A percentile compares a stretch with the other conserved stretches of the same genome.
These are phyloP conservation scores for Actinernus sp. DNA, from an alignment of 92 coral and sea anemone species.

Conservation along the genomic window DNA sequence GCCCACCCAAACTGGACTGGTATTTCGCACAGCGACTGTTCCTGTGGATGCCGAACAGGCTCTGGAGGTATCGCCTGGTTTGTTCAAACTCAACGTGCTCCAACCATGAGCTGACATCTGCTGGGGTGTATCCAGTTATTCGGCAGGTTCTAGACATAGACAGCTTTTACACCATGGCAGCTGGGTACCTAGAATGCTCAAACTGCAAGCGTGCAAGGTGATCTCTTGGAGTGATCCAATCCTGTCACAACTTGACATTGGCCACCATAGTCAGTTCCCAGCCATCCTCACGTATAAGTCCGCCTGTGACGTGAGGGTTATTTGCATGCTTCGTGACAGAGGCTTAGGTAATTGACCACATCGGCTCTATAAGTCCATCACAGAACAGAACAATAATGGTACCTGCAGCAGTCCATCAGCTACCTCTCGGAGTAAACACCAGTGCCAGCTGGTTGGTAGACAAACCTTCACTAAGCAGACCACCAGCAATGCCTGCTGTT, in stretches of 20 bases:
- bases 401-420: conserved; percentile 16
- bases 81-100: conserved; percentile 31
- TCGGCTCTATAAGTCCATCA: conserved; percentile 40
- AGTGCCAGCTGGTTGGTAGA: conserved; percentile 4
- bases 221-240: conserved; percentile 68
- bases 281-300: conserved; percentile 53
- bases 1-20: conserved; percentile 13
- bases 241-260: conserved; percentile 48
- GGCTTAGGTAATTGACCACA: conserved; percentile 67
- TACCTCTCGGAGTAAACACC: conserved; percentile 47
- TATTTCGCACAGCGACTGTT: conserved; percentile 12
- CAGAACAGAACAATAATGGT: conserved; percentile 58
- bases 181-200: conserved; percentile 50
- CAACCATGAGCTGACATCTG: conserved; percentile 20
- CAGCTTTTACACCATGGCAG: conserved; percentile 44
- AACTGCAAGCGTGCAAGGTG: conserved; percentile 37
- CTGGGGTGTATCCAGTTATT: conserved; percentile 34
- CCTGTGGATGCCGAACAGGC: conserved; percentile 13
- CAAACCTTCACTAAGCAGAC: conserved; percentile 3
- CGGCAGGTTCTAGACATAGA: conserved; percentile 55
- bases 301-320: conserved; percentile 74
- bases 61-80: conserved; percentile 5
- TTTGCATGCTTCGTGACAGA: conserved; percentile 35
- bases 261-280: conserved; percentile 58
- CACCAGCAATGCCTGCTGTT: conserved; percentile 28